Evolutionary conservation across 2,113 vertebrate species (phyloP), one percentile per base, ranked within the genome.

Genomic region (Aptenodytes forsteri): DNA sequence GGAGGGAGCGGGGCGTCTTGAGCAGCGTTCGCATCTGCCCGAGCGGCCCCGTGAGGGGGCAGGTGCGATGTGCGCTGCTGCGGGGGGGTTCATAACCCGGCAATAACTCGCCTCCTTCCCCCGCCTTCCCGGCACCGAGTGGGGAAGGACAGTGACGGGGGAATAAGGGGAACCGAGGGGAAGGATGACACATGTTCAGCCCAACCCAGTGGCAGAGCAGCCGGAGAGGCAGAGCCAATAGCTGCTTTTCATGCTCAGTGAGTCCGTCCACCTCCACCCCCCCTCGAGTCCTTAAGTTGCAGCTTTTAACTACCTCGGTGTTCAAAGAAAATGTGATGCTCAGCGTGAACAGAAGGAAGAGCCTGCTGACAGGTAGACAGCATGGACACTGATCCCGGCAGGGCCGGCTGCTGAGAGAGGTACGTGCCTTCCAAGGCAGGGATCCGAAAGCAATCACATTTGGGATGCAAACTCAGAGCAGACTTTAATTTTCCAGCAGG

Each of bases 371-470:
- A 92, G 97, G 95, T 32, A 82, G 91, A 38, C 93, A 66, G 93
- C 93, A 82, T 19, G 93, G 95, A 67, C 91, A 54, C 92, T 59
- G 95, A 91, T 23, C 86, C 73, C 11, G 66, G 90, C 95, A 97
- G 93, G 90, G 87, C 93, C 6, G 92, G 89, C 97, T 95, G 96
- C 97, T 93, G 85, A 96, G 38, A 94, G 88, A 97, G 97, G 96
- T 96, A 96, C 42, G 96, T 90, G 90, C 80, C 81, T 87, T 67
- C 91, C 94, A 73, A 91, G 95, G 93, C 96, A 71, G 81, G 61
- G 86, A 73, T 59, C 86, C 18, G 10, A 46, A 49, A 94, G 79
- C 87, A 36, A 80, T 71, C 65, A 13, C 67, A 19, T 95, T 97
- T 9, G 93, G 93, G 95, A 97, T 89, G 94, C 89, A 56, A 94